Base-by-base conservation (phyloP, 2,113 vertebrate species). In the Atractosteus spatula region DNA sequence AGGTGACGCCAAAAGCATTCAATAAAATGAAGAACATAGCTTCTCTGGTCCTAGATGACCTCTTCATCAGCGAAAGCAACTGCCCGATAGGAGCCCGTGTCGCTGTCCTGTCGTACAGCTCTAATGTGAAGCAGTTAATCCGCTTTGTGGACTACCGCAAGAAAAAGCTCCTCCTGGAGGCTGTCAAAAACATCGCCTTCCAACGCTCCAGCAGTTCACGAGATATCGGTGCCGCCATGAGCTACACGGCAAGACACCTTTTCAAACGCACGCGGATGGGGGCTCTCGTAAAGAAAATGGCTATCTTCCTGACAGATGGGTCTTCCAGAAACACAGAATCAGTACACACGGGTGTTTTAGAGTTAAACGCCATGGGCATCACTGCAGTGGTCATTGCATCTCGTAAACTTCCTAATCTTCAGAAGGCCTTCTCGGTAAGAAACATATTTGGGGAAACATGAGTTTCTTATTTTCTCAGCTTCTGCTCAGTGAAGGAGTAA, bases 211-310 rank as follows among this genome's bases (percentile, higher is more conserved):
- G 62, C 0, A 55, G 45, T 3, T 47, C 57, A 44, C 16, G 82
- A 5, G 78, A 89, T n/a, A 67, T 82, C 2, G 82, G 80, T 42
- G 55, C 2, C 8, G 79, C 66, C 0, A 87, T 90, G 90, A 78
- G 69, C 16, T 89, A 88, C 0, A 16, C 88, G 16, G 71, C 84
- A 56, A 82, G 78, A 63, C 79, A 87, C 0, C 3, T 86, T 71
- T 92, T 91, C 80, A 90, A 89, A 55, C 74, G 86, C 17, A 80
- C 68, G 2, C 75, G 82, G 0, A 69, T 75, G 0, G 83, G 80
- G 43, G 0, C 67, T 7, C 78, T 76, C 54, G 45, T 84, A 0
- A 79, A 81, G 61, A 85, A 78, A 73, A 78, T 82, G 4, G 77
- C 82, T 69, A 67, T 87, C 0, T 71, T 87, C 68, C 85, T 92